phyloP scores from a whole-genome alignment of 2,888 invertebrate species.

The Barypeithes pellucidus region DNA sequence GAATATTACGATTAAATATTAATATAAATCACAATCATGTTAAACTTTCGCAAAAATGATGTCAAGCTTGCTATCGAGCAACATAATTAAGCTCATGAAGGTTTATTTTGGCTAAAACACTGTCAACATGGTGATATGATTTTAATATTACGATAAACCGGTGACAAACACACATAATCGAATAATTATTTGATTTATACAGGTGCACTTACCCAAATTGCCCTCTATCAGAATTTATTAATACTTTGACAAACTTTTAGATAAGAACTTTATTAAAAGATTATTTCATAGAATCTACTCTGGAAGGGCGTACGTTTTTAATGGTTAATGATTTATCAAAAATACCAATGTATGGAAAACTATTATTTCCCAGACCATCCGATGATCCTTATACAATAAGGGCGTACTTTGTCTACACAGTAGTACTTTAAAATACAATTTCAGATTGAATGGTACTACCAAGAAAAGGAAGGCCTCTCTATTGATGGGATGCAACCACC shows the following conservation, averaged over 20 bases:
- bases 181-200: constrained; percentile 49
- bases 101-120: constrained; percentile 43
- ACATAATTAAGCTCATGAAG: constrained; percentile 39
- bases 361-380: too few relatives aligned
- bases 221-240: constrained; percentile 28
- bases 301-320: too few relatives aligned
- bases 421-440: too few relatives aligned
- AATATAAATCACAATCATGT: constrained; percentile 28
- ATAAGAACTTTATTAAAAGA: constrained; percentile 34
- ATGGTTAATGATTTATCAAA: too few relatives aligned
- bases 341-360: too few relatives aligned
- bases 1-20: constrained; percentile 7
- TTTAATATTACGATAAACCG: constrained; percentile 50
- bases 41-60: constrained; percentile 26
- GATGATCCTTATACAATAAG: too few relatives aligned
- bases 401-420: too few relatives aligned
- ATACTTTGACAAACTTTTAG: constrained; percentile 42
- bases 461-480: too few relatives aligned
- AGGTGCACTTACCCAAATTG: constrained; percentile 45
- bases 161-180: constrained; percentile 45
- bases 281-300: background rate
- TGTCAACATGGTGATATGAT: constrained; percentile 46
- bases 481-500: too few relatives aligned
- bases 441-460: too few relatives aligned
- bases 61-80: constrained; percentile 35